Conservation (phyloP, 1,140 invertebrate species). For the Holotrichia oblita region DNA sequence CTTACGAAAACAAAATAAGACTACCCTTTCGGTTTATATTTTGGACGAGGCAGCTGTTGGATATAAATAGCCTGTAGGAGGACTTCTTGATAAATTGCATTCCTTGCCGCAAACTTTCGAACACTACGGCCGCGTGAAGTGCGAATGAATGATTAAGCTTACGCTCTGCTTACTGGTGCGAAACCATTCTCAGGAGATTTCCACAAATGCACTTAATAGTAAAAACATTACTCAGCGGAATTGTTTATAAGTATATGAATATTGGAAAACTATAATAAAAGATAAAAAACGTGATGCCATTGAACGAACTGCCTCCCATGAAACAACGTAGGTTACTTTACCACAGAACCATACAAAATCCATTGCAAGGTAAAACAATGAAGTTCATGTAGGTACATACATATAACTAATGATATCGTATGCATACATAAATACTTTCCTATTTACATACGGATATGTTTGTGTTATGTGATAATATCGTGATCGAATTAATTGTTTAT, state of each 20-base stretch:
- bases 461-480: too few relatives aligned
- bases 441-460: too few relatives aligned
- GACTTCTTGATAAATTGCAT: constrained; percentile 46
- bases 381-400: too few relatives aligned
- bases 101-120: constrained; percentile 46
- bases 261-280: too few relatives aligned
- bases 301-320: too few relatives aligned
- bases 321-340: too few relatives aligned
- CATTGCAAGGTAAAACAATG: too few relatives aligned
- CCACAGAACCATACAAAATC: too few relatives aligned
- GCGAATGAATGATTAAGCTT: constrained; percentile 47
- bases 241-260: background rate
- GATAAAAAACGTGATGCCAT: too few relatives aligned
- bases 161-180: background rate
- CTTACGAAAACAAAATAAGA: constrained; percentile 46
- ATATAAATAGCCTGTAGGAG: constrained; percentile 46
- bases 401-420: too few relatives aligned
- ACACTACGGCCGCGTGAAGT: constrained; percentile 46
- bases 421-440: too few relatives aligned
- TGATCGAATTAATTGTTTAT: too few relatives aligned
- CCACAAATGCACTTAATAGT: background rate
- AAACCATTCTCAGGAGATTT: background rate
- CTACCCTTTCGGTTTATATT: constrained; percentile 44
- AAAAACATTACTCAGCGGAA: background rate
- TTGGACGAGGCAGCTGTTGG: constrained; percentile 45